These are phyloP conservation scores for Chloroclystis v-ata DNA, from an alignment of 2,888 invertebrate genomes.

Conservation along the genomic window DNA sequence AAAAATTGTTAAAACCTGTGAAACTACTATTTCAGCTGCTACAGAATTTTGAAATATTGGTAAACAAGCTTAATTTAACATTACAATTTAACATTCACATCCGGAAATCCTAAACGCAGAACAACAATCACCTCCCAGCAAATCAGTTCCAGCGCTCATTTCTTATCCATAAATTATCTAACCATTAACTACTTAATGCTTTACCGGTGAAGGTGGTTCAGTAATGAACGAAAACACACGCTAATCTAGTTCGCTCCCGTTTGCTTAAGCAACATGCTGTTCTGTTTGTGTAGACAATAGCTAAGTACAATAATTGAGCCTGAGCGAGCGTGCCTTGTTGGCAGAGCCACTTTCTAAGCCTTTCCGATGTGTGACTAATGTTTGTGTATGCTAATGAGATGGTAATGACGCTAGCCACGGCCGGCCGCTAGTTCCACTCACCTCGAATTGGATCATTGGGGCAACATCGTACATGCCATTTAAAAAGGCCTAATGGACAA, in stretches of 20 bases:
- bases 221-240: slow-evolving; percentile 57
- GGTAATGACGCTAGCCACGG: slow-evolving; percentile 54
- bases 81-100: no score
- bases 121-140: no score
- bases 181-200: not conserved
- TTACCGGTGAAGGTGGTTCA: slow-evolving; percentile 19
- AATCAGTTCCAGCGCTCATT: slow-evolving; percentile 15
- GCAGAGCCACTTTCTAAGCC: slow-evolving; percentile 65
- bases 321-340: slow-evolving; percentile 62
- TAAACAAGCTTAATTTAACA: no score
- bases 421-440: slow-evolving; percentile 40
- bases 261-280: slow-evolving; percentile 58
- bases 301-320: slow-evolving; percentile 73
- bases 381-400: slow-evolving; percentile 74
- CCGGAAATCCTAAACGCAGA: no score
- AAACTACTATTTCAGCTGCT: no score
- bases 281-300: slow-evolving; percentile 68
- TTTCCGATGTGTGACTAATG: slow-evolving; percentile 68
- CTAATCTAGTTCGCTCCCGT: slow-evolving; percentile 68
- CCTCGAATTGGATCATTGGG: slow-evolving; percentile 66
- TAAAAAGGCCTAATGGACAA: no score
- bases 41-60: no score
- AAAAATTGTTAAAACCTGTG: no score
- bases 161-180: slow-evolving; percentile 18
- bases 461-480: no score